These are phyloP conservation scores for Elachura formosa DNA, from an alignment of 2,113 vertebrate genomes.

Conservation along the genomic window DNA sequence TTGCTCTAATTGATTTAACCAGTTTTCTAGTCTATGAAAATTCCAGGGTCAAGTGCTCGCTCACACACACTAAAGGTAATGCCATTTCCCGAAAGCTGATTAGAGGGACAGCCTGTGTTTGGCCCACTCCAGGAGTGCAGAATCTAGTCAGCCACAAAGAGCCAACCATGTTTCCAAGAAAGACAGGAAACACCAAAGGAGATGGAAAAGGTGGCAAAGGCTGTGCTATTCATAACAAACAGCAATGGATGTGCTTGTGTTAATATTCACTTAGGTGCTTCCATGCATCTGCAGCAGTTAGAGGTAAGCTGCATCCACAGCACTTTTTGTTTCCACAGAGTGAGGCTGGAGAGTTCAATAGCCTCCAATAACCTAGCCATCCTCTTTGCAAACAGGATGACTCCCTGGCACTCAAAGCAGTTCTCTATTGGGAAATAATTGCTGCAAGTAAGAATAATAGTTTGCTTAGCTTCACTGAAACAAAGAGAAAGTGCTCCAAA, in stretches of 20 bases:
- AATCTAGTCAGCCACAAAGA: not conserved
- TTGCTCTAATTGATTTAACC: conserved; percentile 41
- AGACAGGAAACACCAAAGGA: not conserved
- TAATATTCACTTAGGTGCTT: not conserved
- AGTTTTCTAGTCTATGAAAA: not conserved
- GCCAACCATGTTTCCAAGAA: not conserved
- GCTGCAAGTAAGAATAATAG: not conserved
- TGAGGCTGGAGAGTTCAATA: not conserved
- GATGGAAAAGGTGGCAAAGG: not conserved
- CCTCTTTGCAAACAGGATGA: not conserved
- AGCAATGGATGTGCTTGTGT: not conserved
- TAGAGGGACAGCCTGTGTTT: not conserved
- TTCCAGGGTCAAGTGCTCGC: not conserved
- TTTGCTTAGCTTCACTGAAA: not conserved
- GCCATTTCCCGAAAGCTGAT: not conserved
- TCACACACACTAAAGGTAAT: not conserved
- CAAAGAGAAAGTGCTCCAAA: not conserved
- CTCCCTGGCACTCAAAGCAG: not conserved
- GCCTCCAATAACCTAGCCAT: not conserved
- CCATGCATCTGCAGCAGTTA: not conserved
- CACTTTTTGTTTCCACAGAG: not conserved
- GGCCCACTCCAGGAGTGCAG: not conserved
- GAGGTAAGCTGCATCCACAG: not conserved
- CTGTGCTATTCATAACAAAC: not conserved
- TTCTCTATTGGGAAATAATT: not conserved